These are phyloP conservation scores for Hydraecia micacea DNA, from an alignment of 2,888 invertebrate species.

Conservation along the genomic window DNA sequence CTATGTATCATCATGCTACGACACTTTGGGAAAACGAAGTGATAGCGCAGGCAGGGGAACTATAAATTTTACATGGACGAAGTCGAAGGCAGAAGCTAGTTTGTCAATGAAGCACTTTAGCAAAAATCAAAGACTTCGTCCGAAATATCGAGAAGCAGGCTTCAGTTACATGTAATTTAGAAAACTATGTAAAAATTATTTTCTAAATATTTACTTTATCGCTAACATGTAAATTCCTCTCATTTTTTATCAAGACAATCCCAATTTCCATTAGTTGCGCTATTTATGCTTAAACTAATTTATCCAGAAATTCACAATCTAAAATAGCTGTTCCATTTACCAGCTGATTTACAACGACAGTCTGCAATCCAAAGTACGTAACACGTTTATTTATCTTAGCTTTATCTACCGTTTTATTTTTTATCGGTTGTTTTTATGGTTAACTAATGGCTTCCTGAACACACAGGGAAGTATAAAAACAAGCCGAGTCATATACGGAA, in stretches of 20 bases:
- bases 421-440: slow-evolving; percentile 23
- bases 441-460: slow-evolving; percentile 54
- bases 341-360: slow-evolving; percentile 51
- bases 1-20: too few relatives aligned
- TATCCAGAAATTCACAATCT: slow-evolving; percentile 15
- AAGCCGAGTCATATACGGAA: slow-evolving; percentile 26
- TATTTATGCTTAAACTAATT: slow-evolving; percentile 12
- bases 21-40: neutral
- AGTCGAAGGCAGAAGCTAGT: neutral
- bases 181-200: neutral
- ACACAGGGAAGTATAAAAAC: slow-evolving; percentile 43
- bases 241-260: slow-evolving; percentile 2
- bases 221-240: neutral
- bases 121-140: neutral
- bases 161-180: neutral
- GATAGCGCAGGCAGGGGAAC: neutral
- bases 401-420: slow-evolving; percentile 42
- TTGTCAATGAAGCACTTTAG: neutral
- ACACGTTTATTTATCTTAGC: slow-evolving; percentile 35
- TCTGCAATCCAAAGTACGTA: slow-evolving; percentile 38
- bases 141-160: neutral
- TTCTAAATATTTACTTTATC: neutral
- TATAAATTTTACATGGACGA: too few relatives aligned
- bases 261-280: neutral
- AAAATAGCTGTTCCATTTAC: slow-evolving; percentile 53